Base-by-base conservation (phyloP, 2,113 vertebrate genomes). In the Muntiacus muntjak region DNA sequence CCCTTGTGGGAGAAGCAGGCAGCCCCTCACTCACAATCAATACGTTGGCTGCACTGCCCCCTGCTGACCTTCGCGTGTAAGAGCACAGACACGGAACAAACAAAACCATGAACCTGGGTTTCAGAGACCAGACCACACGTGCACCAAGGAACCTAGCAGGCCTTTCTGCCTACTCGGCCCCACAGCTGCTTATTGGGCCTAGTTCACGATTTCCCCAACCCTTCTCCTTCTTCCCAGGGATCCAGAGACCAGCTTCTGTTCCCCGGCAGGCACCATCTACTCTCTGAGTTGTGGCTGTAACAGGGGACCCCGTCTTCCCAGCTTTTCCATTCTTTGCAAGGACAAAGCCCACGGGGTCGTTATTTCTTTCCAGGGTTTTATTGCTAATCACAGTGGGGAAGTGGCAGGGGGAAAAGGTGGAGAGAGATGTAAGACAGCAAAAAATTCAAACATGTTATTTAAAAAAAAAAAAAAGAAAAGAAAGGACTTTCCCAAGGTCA, bases 1-100 rank as follows among this genome's bases (percentile, higher is more conserved):
- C 96, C 97, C 94, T 85, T 3, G 0, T 1, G 19, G 36, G 78
- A 57, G 76, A 91, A 95, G 58, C 74, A 84, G 58, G 28, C 76
- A 87, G 40, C 85, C 98, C 97, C 98, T 97, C 93, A 88, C 96
- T 97, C 97, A 89, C 50, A 40, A 88, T 67, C 25, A 97, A 96
- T 83, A 74, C 23, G 1, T 94, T 97, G 95, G 88, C 97, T 89
- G 74, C 94, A 89, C 94, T 96, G 97, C 95, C 97, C 96, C 96
- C 98, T 98, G 96, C 98, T 93, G 98, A 33, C 71, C 78, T 11
- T 33, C 6, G 0, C 14, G 1, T 64, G 79, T 82, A 96, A 98
- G 64, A 60, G 76, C 88, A 91, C 82, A 96, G 55, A 55, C 16
- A 13, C 85, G 0, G 43, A 91, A 64, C n/a, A 54, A 26, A 16